These are phyloP conservation scores for Xylota sylvarum DNA, from an alignment of 2,888 invertebrate species.

Conservation along the genomic window DNA sequence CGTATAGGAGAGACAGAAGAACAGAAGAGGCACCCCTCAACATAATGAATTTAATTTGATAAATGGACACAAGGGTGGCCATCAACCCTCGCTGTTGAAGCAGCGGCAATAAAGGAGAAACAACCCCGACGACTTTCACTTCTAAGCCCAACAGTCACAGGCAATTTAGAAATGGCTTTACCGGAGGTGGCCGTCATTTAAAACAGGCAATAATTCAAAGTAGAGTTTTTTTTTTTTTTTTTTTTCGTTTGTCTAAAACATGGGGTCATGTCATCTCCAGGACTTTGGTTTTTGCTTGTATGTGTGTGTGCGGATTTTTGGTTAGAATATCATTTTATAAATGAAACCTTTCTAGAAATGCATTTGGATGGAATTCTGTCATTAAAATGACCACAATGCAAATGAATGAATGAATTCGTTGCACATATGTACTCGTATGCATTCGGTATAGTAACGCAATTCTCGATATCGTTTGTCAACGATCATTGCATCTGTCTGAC, in stretches of 20 bases:
- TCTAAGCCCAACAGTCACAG: conserved; percentile 49
- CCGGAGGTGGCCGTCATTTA: conserved; percentile 67
- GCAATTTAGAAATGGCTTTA: conserved; percentile 66
- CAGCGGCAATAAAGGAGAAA: conserved; percentile 39
- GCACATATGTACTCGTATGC: conserved; percentile 29
- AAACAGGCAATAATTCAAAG: conserved; percentile 73
- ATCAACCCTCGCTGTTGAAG: conserved; percentile 60
- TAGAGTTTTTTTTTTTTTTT: conserved; percentile 24
- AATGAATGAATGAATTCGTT: conserved; percentile 21
- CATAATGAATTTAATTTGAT: conserved; percentile 80
- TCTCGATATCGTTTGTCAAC: no score
- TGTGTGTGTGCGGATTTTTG: conserved; percentile 11
- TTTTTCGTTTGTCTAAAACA: conserved; percentile 33
- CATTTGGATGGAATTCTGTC: conserved; percentile 15
- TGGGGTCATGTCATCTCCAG: conserved; percentile 53
- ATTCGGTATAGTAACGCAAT: neutral
- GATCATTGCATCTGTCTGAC: no score
- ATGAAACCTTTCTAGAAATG: conserved; percentile 21
- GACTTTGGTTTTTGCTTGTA: conserved; percentile 18
- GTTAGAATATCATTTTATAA: conserved; percentile 23
- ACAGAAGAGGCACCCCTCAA: conserved; percentile 68
- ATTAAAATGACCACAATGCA: conserved; percentile 47
- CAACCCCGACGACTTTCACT: conserved; percentile 44
- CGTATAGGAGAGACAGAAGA: conserved; percentile 70
- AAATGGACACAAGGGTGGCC: conserved; percentile 79